phyloP scores from a whole-genome alignment of 2,113 vertebrate genomes.

The Bothrops jararaca region DNA sequence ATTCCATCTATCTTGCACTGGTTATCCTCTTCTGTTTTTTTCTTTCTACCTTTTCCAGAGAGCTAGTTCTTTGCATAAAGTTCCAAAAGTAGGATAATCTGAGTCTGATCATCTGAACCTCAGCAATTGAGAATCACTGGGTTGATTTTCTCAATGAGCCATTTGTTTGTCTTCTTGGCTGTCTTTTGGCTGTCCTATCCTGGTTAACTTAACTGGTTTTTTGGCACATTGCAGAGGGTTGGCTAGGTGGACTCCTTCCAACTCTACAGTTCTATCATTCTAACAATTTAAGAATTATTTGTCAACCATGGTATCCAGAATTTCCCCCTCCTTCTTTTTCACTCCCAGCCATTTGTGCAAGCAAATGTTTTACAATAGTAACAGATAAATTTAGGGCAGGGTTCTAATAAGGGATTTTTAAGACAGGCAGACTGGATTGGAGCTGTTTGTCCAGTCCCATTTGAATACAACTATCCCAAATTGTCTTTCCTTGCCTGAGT shows the following conservation, averaged over 20 bases:
- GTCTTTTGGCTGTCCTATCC: no score
- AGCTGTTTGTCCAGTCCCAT: neutral
- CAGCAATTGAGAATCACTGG: neutral
- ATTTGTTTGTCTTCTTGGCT: no score
- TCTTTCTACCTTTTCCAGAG: neutral
- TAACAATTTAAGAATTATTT: neutral
- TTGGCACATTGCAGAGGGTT: neutral
- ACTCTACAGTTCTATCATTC: neutral
- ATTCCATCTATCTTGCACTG: neutral
- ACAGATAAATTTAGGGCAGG: neutral
- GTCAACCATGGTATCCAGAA: neutral
- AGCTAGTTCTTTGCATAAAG: neutral
- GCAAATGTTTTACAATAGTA: neutral
- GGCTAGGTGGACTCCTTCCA: neutral
- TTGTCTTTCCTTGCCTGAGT: neutral
- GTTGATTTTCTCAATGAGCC: neutral
- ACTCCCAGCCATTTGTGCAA: neutral
- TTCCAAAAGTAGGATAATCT: neutral
- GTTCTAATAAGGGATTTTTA: neutral
- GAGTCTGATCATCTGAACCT: neutral
- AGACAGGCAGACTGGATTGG: neutral
- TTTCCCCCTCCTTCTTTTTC: neutral
- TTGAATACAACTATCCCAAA: neutral
- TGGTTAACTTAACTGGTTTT: no score
- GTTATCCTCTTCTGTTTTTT: neutral